Evolutionary conservation across 2,888 invertebrate species (phyloP).

Genomic region (Sepioteuthis lessoniana): DNA sequence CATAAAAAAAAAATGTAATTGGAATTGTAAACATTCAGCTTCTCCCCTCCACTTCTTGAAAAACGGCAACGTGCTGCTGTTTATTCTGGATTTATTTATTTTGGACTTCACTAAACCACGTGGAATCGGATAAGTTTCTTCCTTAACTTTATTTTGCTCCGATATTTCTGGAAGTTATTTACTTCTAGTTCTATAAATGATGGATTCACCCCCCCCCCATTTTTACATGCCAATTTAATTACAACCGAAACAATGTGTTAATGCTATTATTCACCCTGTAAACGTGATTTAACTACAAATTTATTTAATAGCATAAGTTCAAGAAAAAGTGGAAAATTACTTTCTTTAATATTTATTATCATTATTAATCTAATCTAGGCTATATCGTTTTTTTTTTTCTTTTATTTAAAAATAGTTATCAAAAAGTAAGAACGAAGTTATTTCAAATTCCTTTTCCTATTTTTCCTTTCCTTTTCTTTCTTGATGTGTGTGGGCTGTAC

Average conservation of each 20-base stretch:
- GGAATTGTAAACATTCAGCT: background rate
- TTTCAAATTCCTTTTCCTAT: no score
- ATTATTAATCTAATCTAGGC: no score
- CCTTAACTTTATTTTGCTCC: background rate
- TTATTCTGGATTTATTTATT: background rate
- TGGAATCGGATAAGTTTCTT: background rate
- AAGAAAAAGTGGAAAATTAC: no score
- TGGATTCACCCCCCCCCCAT: background rate
- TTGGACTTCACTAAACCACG: background rate
- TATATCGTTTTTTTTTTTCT: no score
- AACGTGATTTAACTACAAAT: no score
- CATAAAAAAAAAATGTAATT: background rate
- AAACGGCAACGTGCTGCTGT: background rate
- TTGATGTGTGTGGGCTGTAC: background rate
- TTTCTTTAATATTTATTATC: no score
- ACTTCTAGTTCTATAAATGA: no score
- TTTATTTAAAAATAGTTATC: no score
- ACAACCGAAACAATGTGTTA: background rate
- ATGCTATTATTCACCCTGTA: no score
- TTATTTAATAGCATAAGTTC: no score
- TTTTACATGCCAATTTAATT: background rate
- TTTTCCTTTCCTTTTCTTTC: accelerated
- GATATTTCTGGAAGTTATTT: background rate
- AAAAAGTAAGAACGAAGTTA: no score
- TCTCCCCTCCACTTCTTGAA: background rate